Conservation (phyloP, 2,113 vertebrate genomes). For the Cololabis saira region DNA sequence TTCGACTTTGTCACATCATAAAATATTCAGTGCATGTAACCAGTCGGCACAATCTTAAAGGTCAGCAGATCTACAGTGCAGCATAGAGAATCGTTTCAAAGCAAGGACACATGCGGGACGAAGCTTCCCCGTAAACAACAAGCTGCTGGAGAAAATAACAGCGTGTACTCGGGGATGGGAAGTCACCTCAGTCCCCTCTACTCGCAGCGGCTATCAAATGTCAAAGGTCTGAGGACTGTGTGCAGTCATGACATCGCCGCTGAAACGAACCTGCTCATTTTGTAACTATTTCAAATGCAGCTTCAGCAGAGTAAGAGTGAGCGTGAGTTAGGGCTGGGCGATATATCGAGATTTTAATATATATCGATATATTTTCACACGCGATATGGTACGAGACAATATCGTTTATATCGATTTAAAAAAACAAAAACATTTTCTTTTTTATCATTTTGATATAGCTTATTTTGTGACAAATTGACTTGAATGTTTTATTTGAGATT, state of each 20-base stretch:
- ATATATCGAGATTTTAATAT: too few species aligned
- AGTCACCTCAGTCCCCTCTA: conserved; percentile 60
- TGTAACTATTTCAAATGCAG: conserved; percentile 20
- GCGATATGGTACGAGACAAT: too few species aligned
- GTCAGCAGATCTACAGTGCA: conserved; percentile 31
- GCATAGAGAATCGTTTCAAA: conserved; percentile 28
- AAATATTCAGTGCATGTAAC: conserved; percentile 56
- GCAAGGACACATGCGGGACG: conserved; percentile 10
- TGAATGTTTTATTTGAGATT: too few species aligned
- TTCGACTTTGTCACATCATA: conserved; percentile 22
- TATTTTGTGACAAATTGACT: too few species aligned
- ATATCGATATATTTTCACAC: too few species aligned
- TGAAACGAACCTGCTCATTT: conserved; percentile 17
- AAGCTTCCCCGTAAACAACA: conserved; percentile 33
- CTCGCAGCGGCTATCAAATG: conserved; percentile 44
- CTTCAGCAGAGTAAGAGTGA: conserved; percentile 11
- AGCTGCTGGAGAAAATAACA: conserved; percentile 19
- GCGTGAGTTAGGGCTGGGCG: too few species aligned
- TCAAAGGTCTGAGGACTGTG: conserved; percentile 38
- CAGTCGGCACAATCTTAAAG: conserved; percentile 47
- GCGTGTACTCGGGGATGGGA: conserved; percentile 13
- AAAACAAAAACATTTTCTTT: too few species aligned
- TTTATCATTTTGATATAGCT: too few species aligned
- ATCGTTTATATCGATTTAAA: too few species aligned
- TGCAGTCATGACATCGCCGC: background rate